Evolutionary conservation across 2,888 invertebrate genomes (phyloP), one percentile per base, ranked within the genome.

Genomic region (Drosophila kuntzei): DNA sequence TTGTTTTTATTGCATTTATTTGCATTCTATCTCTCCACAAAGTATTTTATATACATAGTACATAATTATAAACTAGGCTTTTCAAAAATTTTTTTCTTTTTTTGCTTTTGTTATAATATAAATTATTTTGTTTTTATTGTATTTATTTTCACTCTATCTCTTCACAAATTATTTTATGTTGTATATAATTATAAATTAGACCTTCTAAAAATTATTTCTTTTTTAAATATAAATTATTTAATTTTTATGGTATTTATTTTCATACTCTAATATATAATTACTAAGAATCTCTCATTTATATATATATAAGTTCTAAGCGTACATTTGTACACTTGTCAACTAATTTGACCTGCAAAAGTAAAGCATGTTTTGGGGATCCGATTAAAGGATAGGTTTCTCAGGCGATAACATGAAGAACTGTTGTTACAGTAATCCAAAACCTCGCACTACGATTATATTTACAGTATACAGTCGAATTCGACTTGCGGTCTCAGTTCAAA

Each of bases 381-480:
- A 9, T 16, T 36, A 4, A 14, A 22, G 41, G 7, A 27, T 41
- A 37, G 20, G 43, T 74, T 74, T 76, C 74, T 61, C 74, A 74
- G 66, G 55, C 68, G 62, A 55, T 39, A 67, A 72, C 73, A 59
- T 36, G 16, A 43, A 59, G 9, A 50, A 50, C 55, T 67, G 46
- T 55, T 58, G 47, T 67, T 67, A 63, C 54, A 53, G 78, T 77
- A 77, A 75, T 32, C 18, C 12, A 16, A 75, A 58, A 34, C 76
- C 76, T 25, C 16, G 9, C 18, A 1, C 20, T 37, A 7, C n/a
- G 27, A 0, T 14, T 34, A 46, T 51, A 39, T 36, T 49, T 14
- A 41, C 11, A n/a, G n/a, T 16, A 39, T 44, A 18, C 20, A 36
- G n/a, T 32, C 41, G 39, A 36, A 50, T 39, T 41, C 44, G 34